These are phyloP conservation scores for Neelides sp. DNA, from an alignment of 1,140 invertebrate species.

Conservation along the genomic window DNA sequence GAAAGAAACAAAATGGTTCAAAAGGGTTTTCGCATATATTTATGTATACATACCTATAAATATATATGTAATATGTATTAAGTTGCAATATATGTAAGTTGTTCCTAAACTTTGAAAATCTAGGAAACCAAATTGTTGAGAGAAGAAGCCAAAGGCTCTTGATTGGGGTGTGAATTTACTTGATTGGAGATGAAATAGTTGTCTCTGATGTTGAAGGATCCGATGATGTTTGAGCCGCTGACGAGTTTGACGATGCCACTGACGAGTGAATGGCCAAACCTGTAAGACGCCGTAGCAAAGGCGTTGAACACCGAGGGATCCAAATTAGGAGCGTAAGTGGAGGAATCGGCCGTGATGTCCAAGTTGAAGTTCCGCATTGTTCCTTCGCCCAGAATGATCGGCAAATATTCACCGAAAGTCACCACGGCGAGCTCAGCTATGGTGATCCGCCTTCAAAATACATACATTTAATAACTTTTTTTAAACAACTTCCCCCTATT, in stretches of 20 bases:
- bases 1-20: neutral
- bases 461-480: slow-evolving; percentile 35
- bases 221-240: slow-evolving; percentile 1
- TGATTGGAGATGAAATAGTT: slow-evolving; percentile 19
- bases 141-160: neutral
- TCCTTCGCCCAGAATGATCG: slow-evolving; percentile 79
- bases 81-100: neutral
- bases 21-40: neutral
- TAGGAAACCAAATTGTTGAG: neutral
- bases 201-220: slow-evolving; percentile 15
- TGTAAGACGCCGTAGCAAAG: slow-evolving; percentile 70
- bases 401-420: slow-evolving; percentile 86
- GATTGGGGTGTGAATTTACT: neutral
- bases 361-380: slow-evolving; percentile 80
- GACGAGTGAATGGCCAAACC: slow-evolving; percentile 39
- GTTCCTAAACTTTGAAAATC: neutral
- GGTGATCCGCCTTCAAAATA: slow-evolving; percentile 72
- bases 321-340: slow-evolving; percentile 56
- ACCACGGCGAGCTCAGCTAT: slow-evolving; percentile 85
- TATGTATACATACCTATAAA: neutral
- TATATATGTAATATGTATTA: neutral
- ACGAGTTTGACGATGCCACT: slow-evolving; percentile 21
- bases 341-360: slow-evolving; percentile 44
- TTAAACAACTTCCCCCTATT: too few relatives aligned
- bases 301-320: slow-evolving; percentile 76